Percentiles rank a stretch among this genome's conserved stretches.
Conservation (phyloP, 2,888 invertebrate genomes). For the Philonicus albiceps region DNA sequence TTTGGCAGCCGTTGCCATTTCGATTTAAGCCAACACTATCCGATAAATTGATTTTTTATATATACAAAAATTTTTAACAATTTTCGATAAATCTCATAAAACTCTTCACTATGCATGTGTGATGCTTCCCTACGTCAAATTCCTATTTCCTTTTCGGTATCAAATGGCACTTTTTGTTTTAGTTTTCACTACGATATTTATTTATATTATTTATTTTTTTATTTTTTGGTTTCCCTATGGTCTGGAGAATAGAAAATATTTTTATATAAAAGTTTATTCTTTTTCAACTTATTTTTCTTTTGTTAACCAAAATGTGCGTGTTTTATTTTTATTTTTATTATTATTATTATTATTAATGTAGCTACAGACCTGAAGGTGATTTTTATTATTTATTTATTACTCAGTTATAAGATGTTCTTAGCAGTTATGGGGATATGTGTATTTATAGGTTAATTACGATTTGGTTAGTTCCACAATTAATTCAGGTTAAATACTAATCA, state of each 20-base stretch:
- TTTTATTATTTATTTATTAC: background rate
- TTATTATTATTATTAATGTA: too few species aligned
- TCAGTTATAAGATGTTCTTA: background rate
- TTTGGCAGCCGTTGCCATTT: conserved; percentile 52
- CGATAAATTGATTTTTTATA: background rate
- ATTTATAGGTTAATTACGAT: background rate
- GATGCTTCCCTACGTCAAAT: background rate
- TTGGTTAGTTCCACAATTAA: background rate
- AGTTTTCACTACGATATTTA: background rate
- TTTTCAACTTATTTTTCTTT: background rate
- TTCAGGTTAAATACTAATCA: conserved; percentile 22
- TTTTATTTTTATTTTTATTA: background rate
- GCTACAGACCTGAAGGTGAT: background rate
- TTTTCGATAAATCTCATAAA: background rate
- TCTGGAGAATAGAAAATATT: background rate
- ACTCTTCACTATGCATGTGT: background rate
- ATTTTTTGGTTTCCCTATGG: background rate
- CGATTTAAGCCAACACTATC: conserved; percentile 13
- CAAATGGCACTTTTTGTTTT: conserved; percentile 22
- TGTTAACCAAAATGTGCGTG: conserved; percentile 9
- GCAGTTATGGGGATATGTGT: background rate
- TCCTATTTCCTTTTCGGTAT: background rate
- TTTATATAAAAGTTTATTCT: background rate
- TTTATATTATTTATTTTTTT: too few species aligned
- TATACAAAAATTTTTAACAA: background rate